Evolutionary conservation across 2,888 invertebrate genomes (phyloP).

Genomic region (Pollenia angustigena): DNA sequence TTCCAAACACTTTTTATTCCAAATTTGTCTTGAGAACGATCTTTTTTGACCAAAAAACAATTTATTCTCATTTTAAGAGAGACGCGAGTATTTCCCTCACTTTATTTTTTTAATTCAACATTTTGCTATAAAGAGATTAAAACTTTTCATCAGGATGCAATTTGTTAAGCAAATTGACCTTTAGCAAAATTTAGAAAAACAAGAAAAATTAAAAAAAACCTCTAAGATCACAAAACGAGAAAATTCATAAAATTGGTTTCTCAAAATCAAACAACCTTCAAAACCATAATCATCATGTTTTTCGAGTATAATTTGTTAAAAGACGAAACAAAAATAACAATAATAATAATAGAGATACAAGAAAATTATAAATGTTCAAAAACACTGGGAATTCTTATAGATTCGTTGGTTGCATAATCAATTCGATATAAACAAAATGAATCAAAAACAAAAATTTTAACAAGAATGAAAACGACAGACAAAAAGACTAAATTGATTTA

Average conservation of each 20-base stretch:
- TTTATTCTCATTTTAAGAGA: neutral
- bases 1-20: neutral
- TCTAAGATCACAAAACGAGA: conserved; percentile 15
- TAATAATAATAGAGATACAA: conserved; percentile 12
- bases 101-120: too few species aligned
- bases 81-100: neutral
- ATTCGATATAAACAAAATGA: conserved; percentile 25
- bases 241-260: conserved; percentile 48
- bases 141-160: conserved; percentile 26
- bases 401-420: conserved; percentile 54
- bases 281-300: conserved; percentile 44
- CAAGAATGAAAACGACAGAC: conserved; percentile 9
- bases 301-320: conserved; percentile 24
- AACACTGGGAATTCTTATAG: neutral
- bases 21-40: neutral
- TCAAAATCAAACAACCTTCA: conserved; percentile 52
- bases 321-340: conserved; percentile 20
- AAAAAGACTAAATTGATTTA: neutral
- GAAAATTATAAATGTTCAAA: conserved; percentile 10
- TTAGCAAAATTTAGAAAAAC: conserved; percentile 42
- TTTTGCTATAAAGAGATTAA: conserved; percentile 1
- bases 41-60: neutral
- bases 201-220: conserved; percentile 23
- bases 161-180: conserved; percentile 48
- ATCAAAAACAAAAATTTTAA: conserved; percentile 4